These are phyloP conservation scores for Sandelia bainsii DNA, from an alignment of 2,797 vertebrate species.

Conservation along the genomic window DNA sequence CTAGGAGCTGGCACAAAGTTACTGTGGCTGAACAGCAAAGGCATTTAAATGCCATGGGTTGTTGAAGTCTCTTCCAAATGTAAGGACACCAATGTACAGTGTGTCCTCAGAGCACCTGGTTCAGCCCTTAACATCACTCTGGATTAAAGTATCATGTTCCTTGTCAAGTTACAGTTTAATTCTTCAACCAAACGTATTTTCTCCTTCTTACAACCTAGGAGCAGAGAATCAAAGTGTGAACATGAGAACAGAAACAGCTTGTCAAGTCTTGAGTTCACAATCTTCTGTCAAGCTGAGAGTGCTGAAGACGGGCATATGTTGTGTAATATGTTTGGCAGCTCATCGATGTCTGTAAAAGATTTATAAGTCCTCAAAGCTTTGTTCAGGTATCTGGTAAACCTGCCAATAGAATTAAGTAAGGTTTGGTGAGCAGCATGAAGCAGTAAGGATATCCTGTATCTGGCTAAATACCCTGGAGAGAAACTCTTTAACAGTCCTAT, in stretches of 20 bases:
- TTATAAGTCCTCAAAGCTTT: slow-evolving; percentile 30
- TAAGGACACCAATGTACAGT: neutral
- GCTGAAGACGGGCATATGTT: slow-evolving; percentile 41
- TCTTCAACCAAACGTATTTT: slow-evolving; percentile 19
- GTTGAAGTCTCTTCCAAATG: slow-evolving; percentile 32
- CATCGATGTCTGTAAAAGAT: slow-evolving; percentile 28
- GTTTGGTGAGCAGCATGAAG: slow-evolving; percentile 19
- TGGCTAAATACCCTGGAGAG: slow-evolving; percentile 39
- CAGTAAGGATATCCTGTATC: slow-evolving; percentile 52
- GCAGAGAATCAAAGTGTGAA: slow-evolving; percentile 20
- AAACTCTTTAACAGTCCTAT: slow-evolving; percentile 45
- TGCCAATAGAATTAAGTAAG: slow-evolving; percentile 39
- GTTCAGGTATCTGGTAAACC: slow-evolving; percentile 41
- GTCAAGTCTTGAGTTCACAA: slow-evolving; percentile 11
- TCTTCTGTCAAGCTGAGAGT: slow-evolving; percentile 31
- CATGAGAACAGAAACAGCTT: slow-evolving; percentile 36
- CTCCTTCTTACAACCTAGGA: slow-evolving; percentile 9
- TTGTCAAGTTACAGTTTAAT: slow-evolving; percentile 22
- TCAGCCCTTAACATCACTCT: slow-evolving; percentile 24
- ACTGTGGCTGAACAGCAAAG: slow-evolving; percentile 15
- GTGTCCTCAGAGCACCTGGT: slow-evolving; percentile 41
- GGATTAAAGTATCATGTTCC: slow-evolving; percentile 36
- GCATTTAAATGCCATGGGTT: slow-evolving; percentile 54
- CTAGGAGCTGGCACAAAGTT: slow-evolving; percentile 30
- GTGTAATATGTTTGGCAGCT: slow-evolving; percentile 44